These are phyloP conservation scores for Microchirus variegatus DNA, from an alignment of 2,797 vertebrate genomes.

Conservation along the genomic window DNA sequence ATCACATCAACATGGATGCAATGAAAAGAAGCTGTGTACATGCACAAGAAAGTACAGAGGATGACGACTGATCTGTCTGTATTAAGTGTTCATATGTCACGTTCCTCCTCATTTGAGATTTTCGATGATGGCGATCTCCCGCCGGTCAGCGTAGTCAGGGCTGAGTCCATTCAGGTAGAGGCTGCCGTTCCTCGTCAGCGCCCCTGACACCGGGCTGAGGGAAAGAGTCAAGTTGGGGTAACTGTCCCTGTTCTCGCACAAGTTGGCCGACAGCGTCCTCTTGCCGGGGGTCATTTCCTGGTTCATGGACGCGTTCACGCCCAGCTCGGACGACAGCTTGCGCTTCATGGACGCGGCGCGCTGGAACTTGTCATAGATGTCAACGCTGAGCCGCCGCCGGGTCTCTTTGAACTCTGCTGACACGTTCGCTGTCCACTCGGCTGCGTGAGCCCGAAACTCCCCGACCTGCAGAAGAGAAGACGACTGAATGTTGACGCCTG, in stretches of 20 bases:
- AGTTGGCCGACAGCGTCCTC: conserved; percentile 92
- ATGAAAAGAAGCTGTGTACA: conserved; percentile 14
- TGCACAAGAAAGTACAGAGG: not conserved
- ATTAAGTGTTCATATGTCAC: conserved; percentile 1
- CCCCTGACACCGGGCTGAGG: conserved; percentile 60
- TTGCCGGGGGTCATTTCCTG: conserved; percentile 92
- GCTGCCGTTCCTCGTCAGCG: conserved; percentile 89
- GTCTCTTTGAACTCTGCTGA: conserved; percentile 99
- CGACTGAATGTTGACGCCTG: conserved; percentile 2
- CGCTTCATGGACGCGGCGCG: conserved; percentile 96
- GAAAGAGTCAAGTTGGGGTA: conserved; percentile 85
- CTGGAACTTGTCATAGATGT: conserved; percentile 98
- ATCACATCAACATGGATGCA: conserved; percentile 15
- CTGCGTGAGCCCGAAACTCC: conserved; percentile 95
- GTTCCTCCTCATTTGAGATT: conserved; percentile 84
- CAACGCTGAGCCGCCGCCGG: conserved; percentile 92
- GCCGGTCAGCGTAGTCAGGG: conserved; percentile 88
- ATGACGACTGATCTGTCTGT: too few relatives aligned
- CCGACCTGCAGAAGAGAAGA: conserved; percentile 87
- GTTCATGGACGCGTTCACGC: conserved; percentile 80
- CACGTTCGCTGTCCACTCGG: conserved; percentile 98
- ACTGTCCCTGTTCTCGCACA: conserved; percentile 88
- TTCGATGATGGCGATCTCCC: conserved; percentile 91
- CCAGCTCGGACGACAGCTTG: conserved; percentile 93
- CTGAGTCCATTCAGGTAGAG: conserved; percentile 96